Base-by-base conservation (phyloP, 53 echinoderm and acorn worm genomes). In the Stichopus horrens region DNA sequence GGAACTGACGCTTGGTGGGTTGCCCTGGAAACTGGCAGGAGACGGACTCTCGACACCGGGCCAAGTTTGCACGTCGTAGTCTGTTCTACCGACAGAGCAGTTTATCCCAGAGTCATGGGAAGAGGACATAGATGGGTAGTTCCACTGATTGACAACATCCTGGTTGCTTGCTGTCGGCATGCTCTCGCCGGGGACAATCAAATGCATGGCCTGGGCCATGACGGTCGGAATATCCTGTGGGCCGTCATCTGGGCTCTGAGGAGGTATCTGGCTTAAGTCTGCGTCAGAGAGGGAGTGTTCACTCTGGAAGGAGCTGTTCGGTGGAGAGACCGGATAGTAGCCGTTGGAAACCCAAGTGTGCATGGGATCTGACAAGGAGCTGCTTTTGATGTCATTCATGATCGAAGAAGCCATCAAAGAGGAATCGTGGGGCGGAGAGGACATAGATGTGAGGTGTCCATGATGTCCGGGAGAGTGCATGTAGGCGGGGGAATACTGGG, bases 1-100 rank as follows among this genome's bases (percentile, higher is more conserved):
- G 18, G 81, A 81, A 57, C 81, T 81, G 57, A 81, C 81, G 57
- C 81, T 81, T 19, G 81, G 81, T 53, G 81, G 81, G 57, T 81
- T 81, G 19, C 81, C 81, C 52, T 81, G 81, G 58, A 54, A 53
- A 79, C 79, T 79, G n/a, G 79, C 53, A 3, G 79, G 54, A 18
- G 79, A 55, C 7, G 81, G 22, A 57, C 56, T 21, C 10, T 81
- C 81, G n/a, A 63, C 16, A 53, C 54, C n/a, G 11, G 81, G 81
- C 81, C 81, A 81, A 23, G 5, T 54, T 11, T 81, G 81, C 7
- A 57, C 81, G 22, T 81, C 81, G 57, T 57, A 81, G 58, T 81
- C 81, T 57, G 81, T 81, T 21, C 55, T 58, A 9, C 71, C 71
- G 18, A n/a, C 71, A 18, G 8, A 11, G 37, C 37, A 37, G 4